Base-by-base conservation (phyloP, 2,113 vertebrate species). In the Leiothrix lutea region DNA sequence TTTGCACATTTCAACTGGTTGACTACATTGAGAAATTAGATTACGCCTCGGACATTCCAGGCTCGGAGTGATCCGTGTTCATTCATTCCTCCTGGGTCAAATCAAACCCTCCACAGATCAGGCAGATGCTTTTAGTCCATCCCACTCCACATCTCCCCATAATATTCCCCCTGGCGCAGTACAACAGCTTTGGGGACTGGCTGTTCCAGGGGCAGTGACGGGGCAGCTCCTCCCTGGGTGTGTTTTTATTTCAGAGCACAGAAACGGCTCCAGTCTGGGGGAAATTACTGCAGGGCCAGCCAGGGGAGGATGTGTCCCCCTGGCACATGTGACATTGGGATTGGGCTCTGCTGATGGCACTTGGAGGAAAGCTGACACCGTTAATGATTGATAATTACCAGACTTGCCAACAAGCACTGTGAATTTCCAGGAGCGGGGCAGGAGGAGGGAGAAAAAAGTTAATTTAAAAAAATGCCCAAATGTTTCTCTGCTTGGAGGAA, bases 1-100 rank as follows among this genome's bases (percentile, higher is more conserved):
- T 92, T 86, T 86, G 70, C 94, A 60, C 88, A 94, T 84, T 96
- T 83, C 91, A 75, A 85, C 72, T 71, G 70, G 94, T 71, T 97
- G 87, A 75, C 90, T 84, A 77, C 54, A 67, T 91, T 97, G 83
- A 95, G 85, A 85, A 96, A 97, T 92, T 88, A 93, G 75, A 95
- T 94, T 93, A 85, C 12, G 79, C 70, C 90, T 95, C 25, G 94
- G 88, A 80, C 94, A 86, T 94, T 90, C 36, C 47, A 83, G 91
- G 67, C 40, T 61, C 25, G 1, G 80, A 95, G 51, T 60, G 40
- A 92, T 48, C 93, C 19, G 12, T 1, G 42, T 85, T 50, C 48
- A 26, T 62, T 64, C 83, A 53, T 87, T 77, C 83, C 71, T 91
- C 66, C 85, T 82, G 51, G 45, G 56, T 86, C 50, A 97, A 97